Evolutionary conservation across 2,888 invertebrate species (phyloP).

Genomic region (Merodon equestris): DNA sequence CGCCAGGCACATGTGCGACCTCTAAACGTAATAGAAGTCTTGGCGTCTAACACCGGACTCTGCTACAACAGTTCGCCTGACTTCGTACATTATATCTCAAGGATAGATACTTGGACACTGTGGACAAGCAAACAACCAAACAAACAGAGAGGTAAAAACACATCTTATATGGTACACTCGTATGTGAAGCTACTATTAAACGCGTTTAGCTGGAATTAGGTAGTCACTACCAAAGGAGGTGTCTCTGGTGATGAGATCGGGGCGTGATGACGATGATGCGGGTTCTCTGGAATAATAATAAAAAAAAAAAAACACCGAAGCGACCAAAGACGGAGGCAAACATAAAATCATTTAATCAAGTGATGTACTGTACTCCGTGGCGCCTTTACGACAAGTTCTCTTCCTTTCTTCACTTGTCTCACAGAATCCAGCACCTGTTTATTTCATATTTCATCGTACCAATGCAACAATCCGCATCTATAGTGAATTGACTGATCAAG

Average conservation of each 20-base stretch:
- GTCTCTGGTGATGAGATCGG: constrained; percentile 37
- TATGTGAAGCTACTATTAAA: too few species aligned
- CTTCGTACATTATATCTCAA: too few species aligned
- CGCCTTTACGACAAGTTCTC: constrained; percentile 64
- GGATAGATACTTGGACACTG: constrained; percentile 4
- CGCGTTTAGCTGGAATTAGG: constrained; percentile 55
- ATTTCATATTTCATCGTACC: too few species aligned
- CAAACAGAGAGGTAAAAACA: too few species aligned
- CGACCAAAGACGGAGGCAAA: constrained; percentile 23
- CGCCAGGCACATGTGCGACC: constrained; percentile 61
- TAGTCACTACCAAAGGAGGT: constrained; percentile 41
- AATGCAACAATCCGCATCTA: too few species aligned
- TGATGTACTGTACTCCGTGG: constrained; percentile 52
- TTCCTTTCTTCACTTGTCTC: constrained; percentile 3
- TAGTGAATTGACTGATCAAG: neutral
- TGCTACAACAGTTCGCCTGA: too few species aligned
- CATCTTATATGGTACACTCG: too few species aligned
- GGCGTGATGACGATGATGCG: constrained; percentile 50
- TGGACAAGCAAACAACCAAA: too few species aligned
- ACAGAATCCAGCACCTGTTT: neutral
- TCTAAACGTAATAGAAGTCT: constrained; percentile 52
- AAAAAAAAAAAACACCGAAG: neutral
- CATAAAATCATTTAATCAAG: constrained; percentile 13
- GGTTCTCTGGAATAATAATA: constrained; percentile 55
- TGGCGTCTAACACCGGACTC: constrained; percentile 12